Percentiles rank a stretch among this genome's conserved stretches.
Evolutionary conservation across 1,140 invertebrate species (phyloP).

Genomic region (Ooceraea biroi): DNA sequence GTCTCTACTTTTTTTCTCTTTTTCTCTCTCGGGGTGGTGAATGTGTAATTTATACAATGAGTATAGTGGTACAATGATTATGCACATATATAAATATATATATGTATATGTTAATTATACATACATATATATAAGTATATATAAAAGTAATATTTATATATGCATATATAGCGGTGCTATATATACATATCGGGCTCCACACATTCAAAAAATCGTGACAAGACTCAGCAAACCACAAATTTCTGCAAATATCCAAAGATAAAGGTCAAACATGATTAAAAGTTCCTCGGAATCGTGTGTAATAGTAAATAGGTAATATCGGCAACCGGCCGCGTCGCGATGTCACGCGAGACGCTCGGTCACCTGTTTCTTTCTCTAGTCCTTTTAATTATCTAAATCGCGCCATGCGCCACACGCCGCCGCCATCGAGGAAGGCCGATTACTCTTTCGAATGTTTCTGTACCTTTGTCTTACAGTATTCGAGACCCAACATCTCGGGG

Average conservation of each 20-base stretch:
- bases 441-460: slow-evolving; percentile 14
- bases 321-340: slow-evolving; percentile 53
- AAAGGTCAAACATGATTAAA: slow-evolving; percentile 86
- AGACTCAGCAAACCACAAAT: slow-evolving; percentile 87
- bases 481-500: not conserved
- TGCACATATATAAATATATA: slow-evolving; percentile 73
- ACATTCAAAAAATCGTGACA: slow-evolving; percentile 86
- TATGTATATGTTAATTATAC: slow-evolving; percentile 69
- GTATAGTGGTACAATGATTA: slow-evolving; percentile 84
- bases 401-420: slow-evolving; percentile 44
- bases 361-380: slow-evolving; percentile 51
- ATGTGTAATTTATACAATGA: slow-evolving; percentile 87
- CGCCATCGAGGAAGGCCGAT: slow-evolving; percentile 38
- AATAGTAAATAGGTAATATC: slow-evolving; percentile 51
- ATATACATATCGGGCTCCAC: slow-evolving; percentile 82
- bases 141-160: slow-evolving; percentile 67
- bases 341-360: slow-evolving; percentile 48
- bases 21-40: slow-evolving; percentile 81
- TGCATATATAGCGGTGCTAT: slow-evolving; percentile 67
- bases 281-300: slow-evolving; percentile 83
- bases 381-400: slow-evolving; percentile 61
- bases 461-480: not conserved
- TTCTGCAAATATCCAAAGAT: slow-evolving; percentile 86
- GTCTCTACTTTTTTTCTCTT: slow-evolving; percentile 64
- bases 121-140: slow-evolving; percentile 69